Conservation (phyloP, 2,888 invertebrate genomes). For the Leuctra nigra region DNA sequence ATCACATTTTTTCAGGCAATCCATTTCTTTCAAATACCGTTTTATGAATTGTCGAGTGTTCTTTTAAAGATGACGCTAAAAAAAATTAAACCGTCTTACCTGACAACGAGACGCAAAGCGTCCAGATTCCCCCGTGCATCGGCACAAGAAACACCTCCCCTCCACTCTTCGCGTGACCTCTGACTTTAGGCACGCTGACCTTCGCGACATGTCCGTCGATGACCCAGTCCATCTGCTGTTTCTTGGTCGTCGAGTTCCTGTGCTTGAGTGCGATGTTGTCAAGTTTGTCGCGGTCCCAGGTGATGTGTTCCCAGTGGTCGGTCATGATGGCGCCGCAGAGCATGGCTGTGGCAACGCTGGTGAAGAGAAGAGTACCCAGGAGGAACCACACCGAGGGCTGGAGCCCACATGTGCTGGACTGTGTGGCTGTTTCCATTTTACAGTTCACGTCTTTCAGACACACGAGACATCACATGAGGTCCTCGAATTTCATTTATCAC, state of each 20-base stretch:
- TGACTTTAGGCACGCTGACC: too few relatives aligned
- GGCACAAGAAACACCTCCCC: conserved; percentile 61
- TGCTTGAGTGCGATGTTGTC: conserved; percentile 43
- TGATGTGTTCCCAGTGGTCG: conserved; percentile 84
- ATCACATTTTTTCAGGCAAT: too few relatives aligned
- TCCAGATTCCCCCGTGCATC: conserved; percentile 90
- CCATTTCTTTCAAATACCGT: too few relatives aligned
- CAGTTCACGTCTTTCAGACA: too few relatives aligned
- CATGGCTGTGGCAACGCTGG: conserved; percentile 71
- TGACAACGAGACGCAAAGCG: conserved; percentile 72
- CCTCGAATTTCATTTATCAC: too few relatives aligned
- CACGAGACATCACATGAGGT: too few relatives aligned
- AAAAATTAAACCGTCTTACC: conserved; percentile 46
- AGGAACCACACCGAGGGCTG: conserved; percentile 60
- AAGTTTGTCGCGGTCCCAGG: conserved; percentile 63
- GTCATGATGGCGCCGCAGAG: conserved; percentile 82
- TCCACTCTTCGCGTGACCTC: conserved; percentile 31
- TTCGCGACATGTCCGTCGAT: conserved; percentile 69
- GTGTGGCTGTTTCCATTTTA: conserved; percentile 2
- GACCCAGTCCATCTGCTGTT: conserved; percentile 52
- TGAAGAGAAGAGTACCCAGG: conserved; percentile 58
- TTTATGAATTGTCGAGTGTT: too few relatives aligned
- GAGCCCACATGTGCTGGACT: conserved; percentile 44
- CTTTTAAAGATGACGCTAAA: too few relatives aligned
- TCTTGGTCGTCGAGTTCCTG: background rate